Evolutionary conservation across 2,888 invertebrate genomes (phyloP), one percentile per base, ranked within the genome.

Genomic region (Stenoptilia bipunctidactyla): DNA sequence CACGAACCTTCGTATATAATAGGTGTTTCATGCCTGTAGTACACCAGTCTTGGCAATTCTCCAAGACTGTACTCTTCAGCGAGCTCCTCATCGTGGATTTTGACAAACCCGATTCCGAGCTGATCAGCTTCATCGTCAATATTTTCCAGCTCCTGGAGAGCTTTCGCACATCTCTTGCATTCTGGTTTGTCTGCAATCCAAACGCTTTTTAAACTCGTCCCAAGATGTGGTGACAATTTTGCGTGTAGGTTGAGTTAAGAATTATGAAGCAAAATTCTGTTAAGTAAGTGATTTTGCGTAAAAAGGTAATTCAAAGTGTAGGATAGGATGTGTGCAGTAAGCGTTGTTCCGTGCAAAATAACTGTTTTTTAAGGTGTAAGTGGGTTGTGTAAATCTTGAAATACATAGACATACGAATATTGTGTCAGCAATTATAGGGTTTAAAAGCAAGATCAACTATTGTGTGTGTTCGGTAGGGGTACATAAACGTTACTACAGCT

Each of bases 51-150:
- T 58, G 96, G 96, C 64, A 96, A 82, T 43, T 89, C 88, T 62
- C 93, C 94, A 72, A 96, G 87, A 85, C 93, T 96, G 84, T 96
- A 96, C 82, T 96, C 96, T 61, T 94, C 94, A 46, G 96, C 94
- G 52, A 96, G 85, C 57, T 89, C 89, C 74, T 95, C 93, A 66
- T 96, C 96, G 61, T 94, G 92, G 64, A 96, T 96, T 82, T 96
- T 96, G 48, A 96, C 96, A 72, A 96, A 96, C 52, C 95, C 96
- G 61, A 96, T 96, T 47, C 94, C 96, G 49, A 96, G 87, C 70
- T 96, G 94, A 76, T 96, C 96, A 27, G 96, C 96, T 73, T 96
- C 96, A 61, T 96, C 95, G 65, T 96, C 96, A 65, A 96, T 96
- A 80, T 96, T 96, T 76, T 96, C 96, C 72, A 96, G 72, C 76